These are phyloP conservation scores for Musca domestica DNA, from an alignment of 1,140 invertebrate species.

Conservation along the genomic window DNA sequence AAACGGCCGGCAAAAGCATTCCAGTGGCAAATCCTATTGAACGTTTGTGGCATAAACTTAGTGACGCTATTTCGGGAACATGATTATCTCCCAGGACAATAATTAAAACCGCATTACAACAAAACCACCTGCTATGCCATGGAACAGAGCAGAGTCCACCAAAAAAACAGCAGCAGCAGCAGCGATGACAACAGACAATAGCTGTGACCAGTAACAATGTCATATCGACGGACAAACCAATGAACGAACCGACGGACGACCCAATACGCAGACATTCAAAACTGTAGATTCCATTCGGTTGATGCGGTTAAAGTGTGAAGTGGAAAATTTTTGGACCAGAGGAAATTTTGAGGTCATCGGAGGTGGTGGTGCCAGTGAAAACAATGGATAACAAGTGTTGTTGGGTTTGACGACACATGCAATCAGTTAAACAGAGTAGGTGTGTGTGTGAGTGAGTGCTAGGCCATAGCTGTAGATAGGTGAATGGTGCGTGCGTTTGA, in stretches of 20 bases:
- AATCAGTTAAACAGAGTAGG: conserved; percentile 14
- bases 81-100: conserved; percentile 20
- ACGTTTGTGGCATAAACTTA: too few species aligned
- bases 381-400: conserved; percentile 10
- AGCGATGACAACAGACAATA: conserved; percentile 5
- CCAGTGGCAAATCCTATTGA: too few species aligned
- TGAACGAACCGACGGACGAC: neutral
- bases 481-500: neutral
- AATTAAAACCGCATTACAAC: conserved; percentile 21
- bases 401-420: conserved; percentile 10
- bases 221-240: neutral
- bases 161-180: neutral
- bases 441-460: neutral
- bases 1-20: too few species aligned
- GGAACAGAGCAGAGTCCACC: too few species aligned
- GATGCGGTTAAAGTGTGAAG: too few species aligned
- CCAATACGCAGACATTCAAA: neutral
- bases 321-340: too few species aligned
- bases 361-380: neutral
- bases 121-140: conserved; percentile 14
- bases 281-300: too few species aligned
- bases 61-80: too few species aligned
- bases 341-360: too few species aligned
- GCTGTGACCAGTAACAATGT: neutral
- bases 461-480: neutral